Evolutionary conservation across 2,113 vertebrate genomes (phyloP).

Genomic region (Scytalopus superciliaris): DNA sequence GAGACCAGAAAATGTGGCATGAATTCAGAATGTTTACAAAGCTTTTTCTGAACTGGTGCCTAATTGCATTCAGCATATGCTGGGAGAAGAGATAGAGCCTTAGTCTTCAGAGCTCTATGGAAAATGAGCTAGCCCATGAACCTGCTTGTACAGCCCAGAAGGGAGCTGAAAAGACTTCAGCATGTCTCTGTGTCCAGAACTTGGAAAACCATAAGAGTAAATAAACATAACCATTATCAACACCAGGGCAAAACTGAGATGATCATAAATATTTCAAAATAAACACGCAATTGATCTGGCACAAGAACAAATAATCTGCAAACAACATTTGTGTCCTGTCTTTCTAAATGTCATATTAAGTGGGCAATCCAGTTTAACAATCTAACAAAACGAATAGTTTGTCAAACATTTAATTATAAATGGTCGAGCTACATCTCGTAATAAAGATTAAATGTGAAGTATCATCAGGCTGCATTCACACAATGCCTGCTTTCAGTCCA

Average conservation of each 20-base stretch:
- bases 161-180: background rate
- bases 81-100: constrained; percentile 34
- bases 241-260: background rate
- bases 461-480: constrained; percentile 27
- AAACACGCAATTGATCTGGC: background rate
- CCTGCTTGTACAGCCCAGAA: background rate
- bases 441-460: constrained; percentile 58
- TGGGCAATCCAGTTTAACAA: background rate
- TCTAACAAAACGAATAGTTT: constrained; percentile 1
- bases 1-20: constrained; percentile 36
- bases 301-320: background rate
- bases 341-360: background rate
- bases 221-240: background rate
- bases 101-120: background rate
- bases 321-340: background rate
- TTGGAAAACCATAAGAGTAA: background rate
- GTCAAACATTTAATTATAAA: constrained; percentile 11
- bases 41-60: constrained; percentile 52
- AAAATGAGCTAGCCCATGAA: background rate
- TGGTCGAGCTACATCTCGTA: constrained; percentile 7
- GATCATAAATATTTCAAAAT: background rate
- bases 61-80: constrained; percentile 65
- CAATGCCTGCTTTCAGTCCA: constrained; percentile 39
- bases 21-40: constrained; percentile 65
- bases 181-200: background rate